Base-by-base conservation (phyloP, 2,888 invertebrate genomes). In the Campoplex capitator region DNA sequence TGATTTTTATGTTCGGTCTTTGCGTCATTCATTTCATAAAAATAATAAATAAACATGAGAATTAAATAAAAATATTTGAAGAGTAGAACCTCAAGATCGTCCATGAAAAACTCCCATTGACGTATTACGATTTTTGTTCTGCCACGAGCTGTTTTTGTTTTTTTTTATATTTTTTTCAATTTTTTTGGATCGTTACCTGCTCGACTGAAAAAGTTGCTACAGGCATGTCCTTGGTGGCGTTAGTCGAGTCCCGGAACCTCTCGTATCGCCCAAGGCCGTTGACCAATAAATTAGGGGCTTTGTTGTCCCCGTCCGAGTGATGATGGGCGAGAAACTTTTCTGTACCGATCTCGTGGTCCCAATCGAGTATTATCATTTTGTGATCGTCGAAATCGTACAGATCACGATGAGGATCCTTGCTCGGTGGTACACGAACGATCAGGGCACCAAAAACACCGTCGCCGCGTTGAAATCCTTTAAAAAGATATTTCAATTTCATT, bases 351-450 rank as follows among this genome's bases (percentile, higher is more conserved):
- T 96, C 95, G 89, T 97, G 97, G 62, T 97, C 96, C 98, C 98
- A 99, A 93, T 98, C 98, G 54, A 97, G 96, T 3, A 98, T 95
- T 6, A 96, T 94, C 93, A 98, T 96, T 2, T 96, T 96, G 94
- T 98, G 98, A 56, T 97, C 96, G 93, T 98, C 98, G 90, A 96
- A 96, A 92, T 98, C 98, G 93, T 98, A 98, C 0, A 97, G 94
- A 11, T 95, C 94, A 0, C 95, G 95, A 90, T 97, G 97, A 0
- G 96, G 96, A 83, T 98, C 96, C 6, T 95, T 94, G 0, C 95
- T 95, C 87, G 96, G 96, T 0, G 97, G 96, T 48, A 96, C 95
- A 16, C 97, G 96, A 28, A 98, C 96, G 77, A 98, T 96, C 74
- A 98, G 95, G 0, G 97, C 95, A 0, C 98, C 98, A 81, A 97